These are phyloP conservation scores for Cydia amplana DNA, from an alignment of 1,140 invertebrate species.

Conservation along the genomic window DNA sequence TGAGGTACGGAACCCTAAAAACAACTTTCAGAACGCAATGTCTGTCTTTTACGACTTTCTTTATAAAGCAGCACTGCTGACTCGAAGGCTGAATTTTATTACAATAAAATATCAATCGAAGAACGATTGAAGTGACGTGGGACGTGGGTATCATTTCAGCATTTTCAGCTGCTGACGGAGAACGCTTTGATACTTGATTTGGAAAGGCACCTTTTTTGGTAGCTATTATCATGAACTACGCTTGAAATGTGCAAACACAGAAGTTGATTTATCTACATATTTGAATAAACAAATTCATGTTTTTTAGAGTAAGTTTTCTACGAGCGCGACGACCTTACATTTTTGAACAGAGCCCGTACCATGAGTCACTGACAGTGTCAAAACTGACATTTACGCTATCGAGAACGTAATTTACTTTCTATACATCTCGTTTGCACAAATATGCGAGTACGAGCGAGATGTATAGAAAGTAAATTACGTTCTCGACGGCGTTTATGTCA, in stretches of 20 bases:
- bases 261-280: not conserved
- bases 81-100: slow-evolving; percentile 16
- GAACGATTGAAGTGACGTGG: slow-evolving; percentile 12
- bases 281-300: not conserved
- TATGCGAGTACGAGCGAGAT: too few species aligned
- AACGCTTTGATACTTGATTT: slow-evolving; percentile 6
- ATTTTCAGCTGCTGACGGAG: not conserved
- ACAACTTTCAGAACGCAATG: not conserved
- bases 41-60: not conserved
- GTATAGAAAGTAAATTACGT: too few species aligned
- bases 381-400: too few species aligned
- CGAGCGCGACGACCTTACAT: too few species aligned
- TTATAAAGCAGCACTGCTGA: not conserved
- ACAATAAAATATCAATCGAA: slow-evolving; percentile 31
- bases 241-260: not conserved
- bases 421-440: too few species aligned
- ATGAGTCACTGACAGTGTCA: too few species aligned
- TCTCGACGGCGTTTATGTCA: too few species aligned
- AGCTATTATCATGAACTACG: not conserved
- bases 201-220: not conserved
- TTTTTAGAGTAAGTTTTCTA: too few species aligned
- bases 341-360: too few species aligned
- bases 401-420: too few species aligned
- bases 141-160: not conserved
- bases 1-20: too few species aligned